Evolutionary conservation across 2,888 invertebrate species (phyloP).

Genomic region (Omphaloscelis lunosa): DNA sequence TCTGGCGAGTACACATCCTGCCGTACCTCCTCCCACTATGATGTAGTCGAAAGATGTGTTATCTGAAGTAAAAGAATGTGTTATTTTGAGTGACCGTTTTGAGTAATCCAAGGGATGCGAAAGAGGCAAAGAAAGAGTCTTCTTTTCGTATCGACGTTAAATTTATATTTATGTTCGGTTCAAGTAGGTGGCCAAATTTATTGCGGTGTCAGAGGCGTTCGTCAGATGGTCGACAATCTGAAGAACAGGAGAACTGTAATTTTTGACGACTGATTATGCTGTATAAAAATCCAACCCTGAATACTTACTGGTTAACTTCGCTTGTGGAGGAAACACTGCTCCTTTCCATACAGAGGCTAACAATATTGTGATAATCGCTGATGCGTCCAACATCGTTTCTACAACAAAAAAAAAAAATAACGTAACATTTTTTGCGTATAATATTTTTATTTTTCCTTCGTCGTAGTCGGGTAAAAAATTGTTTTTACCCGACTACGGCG

Average conservation of each 20-base stretch:
- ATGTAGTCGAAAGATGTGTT: slow-evolving; percentile 20
- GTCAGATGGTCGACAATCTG: too few species aligned
- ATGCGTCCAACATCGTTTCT: neutral
- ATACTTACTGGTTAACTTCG: slow-evolving; percentile 11
- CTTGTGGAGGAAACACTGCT: slow-evolving; percentile 12
- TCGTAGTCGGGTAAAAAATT: too few species aligned
- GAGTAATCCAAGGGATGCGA: neutral
- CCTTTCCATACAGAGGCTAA: neutral
- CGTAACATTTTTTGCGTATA: too few species aligned
- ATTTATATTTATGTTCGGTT: too few species aligned
- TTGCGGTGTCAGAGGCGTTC: too few species aligned
- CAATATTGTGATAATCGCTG: neutral
- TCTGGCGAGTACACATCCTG: slow-evolving; percentile 25
- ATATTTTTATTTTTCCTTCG: too few species aligned
- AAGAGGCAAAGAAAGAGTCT: neutral
- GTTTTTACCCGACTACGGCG: too few species aligned
- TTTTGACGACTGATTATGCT: neutral
- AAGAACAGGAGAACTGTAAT: too few species aligned
- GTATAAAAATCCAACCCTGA: neutral
- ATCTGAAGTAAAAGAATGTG: slow-evolving; percentile 20
- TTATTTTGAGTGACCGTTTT: neutral
- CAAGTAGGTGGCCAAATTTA: too few species aligned
- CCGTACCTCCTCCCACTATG: slow-evolving; percentile 35
- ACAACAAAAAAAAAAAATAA: too few species aligned
- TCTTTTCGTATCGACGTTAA: too few species aligned